Base-by-base conservation (phyloP, 2,888 invertebrate genomes). In the Caenorhabditis plicata region DNA sequence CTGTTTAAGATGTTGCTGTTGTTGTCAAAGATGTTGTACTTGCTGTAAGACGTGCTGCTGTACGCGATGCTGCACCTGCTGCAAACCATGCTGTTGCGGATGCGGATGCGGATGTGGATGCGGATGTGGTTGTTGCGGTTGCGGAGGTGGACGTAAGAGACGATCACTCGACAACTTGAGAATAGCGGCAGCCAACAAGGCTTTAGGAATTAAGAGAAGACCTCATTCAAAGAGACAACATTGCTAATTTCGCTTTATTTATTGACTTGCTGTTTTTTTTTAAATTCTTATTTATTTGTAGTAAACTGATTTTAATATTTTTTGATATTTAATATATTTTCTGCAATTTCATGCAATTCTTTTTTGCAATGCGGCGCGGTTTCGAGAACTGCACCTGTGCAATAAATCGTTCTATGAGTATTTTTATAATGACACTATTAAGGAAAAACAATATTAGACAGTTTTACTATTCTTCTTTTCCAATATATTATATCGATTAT, bases 21-120 rank as follows among this genome's bases (percentile, higher is more conserved):
- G 64, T 25, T 64, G 64, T 35, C 55, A 55, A 17, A 54, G 60
- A 23, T 64, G 64, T 42, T 64, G 64, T 29, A 64, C 64, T n/a
- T 64, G 64, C 31, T 64, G 64, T 39, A 64, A 52, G 48, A 64
- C 64, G 11, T 60, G 64, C 42, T 64, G 64, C 32, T 64, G 64
- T 29, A 64, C 64, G 27, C 45, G 63, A 32, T 57, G 63, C 40
- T 50, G 54, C 38, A 54, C 57, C 23, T 54, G 63, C 22, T 57
- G 63, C 22, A 41, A 54, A 32, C 50, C 54, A 39, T 54, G 63
- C 35, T 46, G 57, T 20, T 46, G 53, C 19, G 38, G 38, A n/a
- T 39, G 38, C 25, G 35, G 36, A 22, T 38, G 41, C n/a, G 36
- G 38, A 23, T 47, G 32, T 23, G 35, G 29, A 9, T 8, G 36